Percentiles rank a stretch among this genome's conserved stretches.
phyloP scores from a whole-genome alignment of 2,888 invertebrate genomes.

The Dicranocentrus wangi region DNA sequence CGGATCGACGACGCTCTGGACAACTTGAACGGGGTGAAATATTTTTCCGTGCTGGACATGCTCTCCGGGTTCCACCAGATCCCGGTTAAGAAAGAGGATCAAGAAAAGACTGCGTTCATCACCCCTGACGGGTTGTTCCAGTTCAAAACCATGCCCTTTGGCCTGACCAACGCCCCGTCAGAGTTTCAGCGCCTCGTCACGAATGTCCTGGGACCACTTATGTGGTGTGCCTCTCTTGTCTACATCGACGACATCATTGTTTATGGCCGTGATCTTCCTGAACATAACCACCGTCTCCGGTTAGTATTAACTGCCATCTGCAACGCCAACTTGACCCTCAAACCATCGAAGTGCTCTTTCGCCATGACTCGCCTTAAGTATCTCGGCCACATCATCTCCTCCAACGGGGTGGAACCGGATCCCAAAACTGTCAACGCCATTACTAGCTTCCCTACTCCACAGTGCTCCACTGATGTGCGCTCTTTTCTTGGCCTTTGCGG shows the following conservation, averaged over 20 bases:
- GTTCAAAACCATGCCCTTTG: constrained; percentile 20
- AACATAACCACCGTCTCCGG: constrained; percentile 64
- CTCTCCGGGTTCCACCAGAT: not conserved
- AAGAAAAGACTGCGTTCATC: constrained; percentile 35
- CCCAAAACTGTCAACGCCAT: constrained; percentile 63
- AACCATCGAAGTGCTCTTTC: constrained; percentile 65
- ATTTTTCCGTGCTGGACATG: constrained; percentile 1
- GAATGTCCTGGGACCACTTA: not conserved
- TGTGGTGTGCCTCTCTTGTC: not conserved
- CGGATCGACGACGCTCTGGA: constrained; percentile 18
- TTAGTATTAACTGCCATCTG: constrained; percentile 51
- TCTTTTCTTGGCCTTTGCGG: constrained; percentile 64
- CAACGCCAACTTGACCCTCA: not conserved
- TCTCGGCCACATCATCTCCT: constrained; percentile 74
- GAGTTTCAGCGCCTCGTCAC: not conserved
- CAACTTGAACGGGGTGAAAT: not conserved
- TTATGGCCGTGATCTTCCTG: not conserved
- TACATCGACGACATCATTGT: constrained; percentile 38
- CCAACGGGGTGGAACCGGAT: constrained; percentile 60
- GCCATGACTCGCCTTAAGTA: constrained; percentile 72
- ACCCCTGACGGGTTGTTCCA: constrained; percentile 33
- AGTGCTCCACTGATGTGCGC: constrained; percentile 42
- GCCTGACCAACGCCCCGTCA: not conserved
- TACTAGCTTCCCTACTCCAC: constrained; percentile 59
- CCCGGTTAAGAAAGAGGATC: not conserved